phyloP scores from a whole-genome alignment of 2,797 vertebrate genomes.

The Cyprinodon diabolis region DNA sequence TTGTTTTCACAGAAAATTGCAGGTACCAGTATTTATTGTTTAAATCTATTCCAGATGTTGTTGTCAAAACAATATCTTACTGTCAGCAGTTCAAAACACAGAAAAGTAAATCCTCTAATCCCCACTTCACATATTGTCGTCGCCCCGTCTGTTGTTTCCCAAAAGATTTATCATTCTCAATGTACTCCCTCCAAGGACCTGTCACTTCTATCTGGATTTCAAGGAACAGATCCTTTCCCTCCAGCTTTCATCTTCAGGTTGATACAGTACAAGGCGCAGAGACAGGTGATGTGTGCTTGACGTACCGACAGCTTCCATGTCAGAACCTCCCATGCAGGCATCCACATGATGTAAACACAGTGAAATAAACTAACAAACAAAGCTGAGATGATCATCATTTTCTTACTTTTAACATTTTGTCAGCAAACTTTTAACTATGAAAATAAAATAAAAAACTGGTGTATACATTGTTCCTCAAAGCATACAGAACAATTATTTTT shows the following conservation, averaged over 20 bases:
- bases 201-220: conserved; percentile 51
- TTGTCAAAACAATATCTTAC: conserved; percentile 44
- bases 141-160: conserved; percentile 37
- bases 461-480: neutral
- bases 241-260: conserved; percentile 57
- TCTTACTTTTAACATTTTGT: neutral
- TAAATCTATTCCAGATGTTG: conserved; percentile 36
- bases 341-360: conserved; percentile 55
- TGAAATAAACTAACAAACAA: conserved; percentile 41
- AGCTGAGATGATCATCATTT: conserved; percentile 6
- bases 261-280: conserved; percentile 32
- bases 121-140: conserved; percentile 58
- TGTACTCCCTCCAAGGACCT: conserved; percentile 39
- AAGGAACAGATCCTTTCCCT: conserved; percentile 53
- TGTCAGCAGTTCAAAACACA: conserved; percentile 49
- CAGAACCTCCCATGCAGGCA: conserved; percentile 43
- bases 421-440: neutral
- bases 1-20: neutral
- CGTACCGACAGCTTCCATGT: conserved; percentile 45
- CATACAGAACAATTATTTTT: neutral
- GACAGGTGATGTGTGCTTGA: conserved; percentile 52
- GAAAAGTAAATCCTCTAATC: conserved; percentile 52
- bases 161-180: conserved; percentile 35
- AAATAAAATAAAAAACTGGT: conserved; percentile 3
- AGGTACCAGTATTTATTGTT: conserved; percentile 29